phyloP scores from a whole-genome alignment of 2,797 vertebrate genomes.

The Eutrigla gurnardus region DNA sequence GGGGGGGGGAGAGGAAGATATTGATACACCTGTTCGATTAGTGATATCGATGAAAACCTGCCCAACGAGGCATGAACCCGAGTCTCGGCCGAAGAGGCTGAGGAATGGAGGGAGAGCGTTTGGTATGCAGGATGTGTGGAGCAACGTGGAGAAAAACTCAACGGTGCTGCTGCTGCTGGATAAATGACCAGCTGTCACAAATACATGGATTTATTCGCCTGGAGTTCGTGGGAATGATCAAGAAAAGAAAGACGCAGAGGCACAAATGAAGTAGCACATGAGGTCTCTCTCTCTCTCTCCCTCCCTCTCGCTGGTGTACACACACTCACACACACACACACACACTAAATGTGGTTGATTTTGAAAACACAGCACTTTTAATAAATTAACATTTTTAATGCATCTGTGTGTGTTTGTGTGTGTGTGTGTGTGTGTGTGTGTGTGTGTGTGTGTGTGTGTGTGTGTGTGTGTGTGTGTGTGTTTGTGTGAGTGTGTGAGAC shows the following conservation, averaged over 20 bases:
- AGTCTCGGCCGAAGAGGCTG: constrained; percentile 5
- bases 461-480: neutral
- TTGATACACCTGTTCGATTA: constrained; percentile 48
- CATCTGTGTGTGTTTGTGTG: neutral
- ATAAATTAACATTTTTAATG: neutral
- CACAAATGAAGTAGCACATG: constrained; percentile 21
- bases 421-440: neutral
- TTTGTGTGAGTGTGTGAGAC: neutral
- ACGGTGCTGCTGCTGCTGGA: constrained; percentile 22
- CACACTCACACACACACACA: constrained; percentile 6
- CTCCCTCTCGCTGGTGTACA: neutral
- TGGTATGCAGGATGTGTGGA: constrained; percentile 43
- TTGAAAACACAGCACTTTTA: constrained; percentile 22
- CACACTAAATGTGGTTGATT: constrained; percentile 13
- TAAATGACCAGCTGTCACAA: constrained; percentile 44
- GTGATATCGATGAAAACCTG: constrained; percentile 31
- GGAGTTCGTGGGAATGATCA: constrained; percentile 39
- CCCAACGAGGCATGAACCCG: constrained; percentile 17
- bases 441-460: neutral
- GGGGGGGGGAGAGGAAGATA: constrained; percentile 1
- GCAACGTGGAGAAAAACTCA: constrained; percentile 40
- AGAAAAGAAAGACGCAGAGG: constrained; percentile 22
- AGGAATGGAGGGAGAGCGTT: constrained; percentile 19
- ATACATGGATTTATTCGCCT: constrained; percentile 39
- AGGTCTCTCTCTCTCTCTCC: constrained; percentile 4